A percentile compares a stretch with the other conserved stretches of the same genome.
Evolutionary conservation across 2,797 vertebrate species (phyloP).

Genomic region (Hemitrygon akajei): DNA sequence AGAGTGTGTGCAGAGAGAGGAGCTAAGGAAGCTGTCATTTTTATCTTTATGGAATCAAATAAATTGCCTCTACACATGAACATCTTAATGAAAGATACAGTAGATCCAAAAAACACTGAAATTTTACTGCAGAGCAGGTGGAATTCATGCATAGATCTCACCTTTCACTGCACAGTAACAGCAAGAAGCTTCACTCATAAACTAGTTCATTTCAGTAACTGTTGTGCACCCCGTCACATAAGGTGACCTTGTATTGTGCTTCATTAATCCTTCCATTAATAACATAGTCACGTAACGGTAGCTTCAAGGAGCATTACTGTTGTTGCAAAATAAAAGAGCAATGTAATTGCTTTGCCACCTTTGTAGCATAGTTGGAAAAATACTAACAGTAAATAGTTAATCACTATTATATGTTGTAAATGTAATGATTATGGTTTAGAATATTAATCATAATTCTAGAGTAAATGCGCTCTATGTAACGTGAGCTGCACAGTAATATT

Average conservation of each 20-base stretch:
- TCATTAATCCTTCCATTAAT: conserved; percentile 32
- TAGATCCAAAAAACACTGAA: neutral
- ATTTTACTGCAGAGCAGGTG: neutral
- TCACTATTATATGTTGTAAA: neutral
- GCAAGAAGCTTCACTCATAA: conserved; percentile 3
- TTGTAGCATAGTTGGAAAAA: conserved; percentile 3
- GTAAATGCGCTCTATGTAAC: neutral
- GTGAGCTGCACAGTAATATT: neutral
- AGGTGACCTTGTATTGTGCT: conserved; percentile 1
- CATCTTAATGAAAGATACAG: neutral
- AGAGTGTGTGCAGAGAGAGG: no score
- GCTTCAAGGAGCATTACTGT: neutral
- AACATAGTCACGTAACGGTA: neutral
- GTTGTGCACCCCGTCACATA: conserved; percentile 15
- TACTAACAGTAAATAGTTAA: neutral
- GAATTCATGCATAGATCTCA: neutral
- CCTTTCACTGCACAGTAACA: neutral
- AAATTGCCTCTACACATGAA: neutral
- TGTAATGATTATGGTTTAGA: neutral
- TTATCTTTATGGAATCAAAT: neutral
- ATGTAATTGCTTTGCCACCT: neutral
- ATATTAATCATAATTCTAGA: neutral
- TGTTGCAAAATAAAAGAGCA: neutral
- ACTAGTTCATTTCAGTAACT: neutral
- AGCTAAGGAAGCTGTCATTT: neutral